Evolutionary conservation across 2,797 vertebrate genomes (phyloP).

Genomic region (Phalloptychus januarius): DNA sequence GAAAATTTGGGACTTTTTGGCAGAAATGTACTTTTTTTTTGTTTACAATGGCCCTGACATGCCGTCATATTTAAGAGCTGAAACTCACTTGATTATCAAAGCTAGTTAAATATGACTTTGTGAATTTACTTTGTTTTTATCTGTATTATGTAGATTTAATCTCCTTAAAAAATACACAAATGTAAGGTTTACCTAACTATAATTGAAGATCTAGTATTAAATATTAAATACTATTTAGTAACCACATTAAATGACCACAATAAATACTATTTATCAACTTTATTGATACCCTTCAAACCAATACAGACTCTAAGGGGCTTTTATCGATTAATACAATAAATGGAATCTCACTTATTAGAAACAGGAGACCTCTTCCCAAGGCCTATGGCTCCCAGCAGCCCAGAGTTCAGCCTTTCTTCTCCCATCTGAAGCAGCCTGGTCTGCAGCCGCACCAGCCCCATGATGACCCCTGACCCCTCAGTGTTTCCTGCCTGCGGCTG

Average conservation of each 20-base stretch:
- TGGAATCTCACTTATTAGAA: conserved; percentile 84
- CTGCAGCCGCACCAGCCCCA: conserved; percentile 84
- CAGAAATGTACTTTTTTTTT: no score
- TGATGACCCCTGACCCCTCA: conserved; percentile 79
- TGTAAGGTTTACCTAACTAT: neutral
- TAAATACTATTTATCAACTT: neutral
- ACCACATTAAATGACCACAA: neutral
- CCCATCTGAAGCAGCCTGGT: conserved; percentile 85
- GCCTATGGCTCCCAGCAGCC: conserved; percentile 92
- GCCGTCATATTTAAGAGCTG: neutral
- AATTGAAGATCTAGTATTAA: neutral
- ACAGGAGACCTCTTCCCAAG: conserved; percentile 92
- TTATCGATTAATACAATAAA: conserved; percentile 21
- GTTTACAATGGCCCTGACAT: no score
- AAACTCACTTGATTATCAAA: neutral
- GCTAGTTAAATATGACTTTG: neutral
- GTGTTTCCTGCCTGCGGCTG: conserved; percentile 87
- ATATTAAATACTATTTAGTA: neutral
- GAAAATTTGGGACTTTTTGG: no score
- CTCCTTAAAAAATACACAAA: neutral
- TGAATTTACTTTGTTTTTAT: neutral
- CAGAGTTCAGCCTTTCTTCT: conserved; percentile 91
- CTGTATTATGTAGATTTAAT: neutral
- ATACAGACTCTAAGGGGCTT: neutral
- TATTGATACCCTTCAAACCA: neutral